Conservation (phyloP, 2,113 vertebrate genomes). For the Thermophis baileyi region DNA sequence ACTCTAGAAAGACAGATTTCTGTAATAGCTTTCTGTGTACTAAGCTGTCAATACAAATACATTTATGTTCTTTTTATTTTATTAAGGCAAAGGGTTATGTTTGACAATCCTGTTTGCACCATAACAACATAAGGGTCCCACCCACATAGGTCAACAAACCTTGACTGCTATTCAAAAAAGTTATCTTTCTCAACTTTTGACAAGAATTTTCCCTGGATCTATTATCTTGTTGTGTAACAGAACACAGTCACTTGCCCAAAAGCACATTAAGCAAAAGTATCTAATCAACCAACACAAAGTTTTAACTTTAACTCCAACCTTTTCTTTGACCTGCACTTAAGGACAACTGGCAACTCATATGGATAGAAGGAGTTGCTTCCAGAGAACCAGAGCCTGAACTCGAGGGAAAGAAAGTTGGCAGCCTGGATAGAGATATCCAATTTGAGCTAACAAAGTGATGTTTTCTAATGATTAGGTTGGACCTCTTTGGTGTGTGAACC, state of each 20-base stretch:
- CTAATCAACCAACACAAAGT: not conserved
- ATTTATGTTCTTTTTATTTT: not conserved
- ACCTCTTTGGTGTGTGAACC: not conserved
- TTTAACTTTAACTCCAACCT: not conserved
- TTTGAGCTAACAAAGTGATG: not conserved
- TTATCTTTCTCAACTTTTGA: not conserved
- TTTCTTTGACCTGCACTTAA: not conserved
- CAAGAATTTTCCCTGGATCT: not conserved
- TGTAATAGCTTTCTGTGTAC: not conserved
- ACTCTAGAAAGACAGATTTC: not conserved
- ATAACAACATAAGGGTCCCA: not conserved
- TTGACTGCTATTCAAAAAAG: conserved; percentile 25
- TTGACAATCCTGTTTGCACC: not conserved
- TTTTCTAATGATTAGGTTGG: not conserved
- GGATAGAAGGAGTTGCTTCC: not conserved
- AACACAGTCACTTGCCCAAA: not conserved
- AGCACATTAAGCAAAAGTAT: not conserved
- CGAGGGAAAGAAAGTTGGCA: not conserved
- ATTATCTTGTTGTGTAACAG: not conserved
- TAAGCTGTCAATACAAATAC: not conserved
- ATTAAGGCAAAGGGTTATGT: not conserved
- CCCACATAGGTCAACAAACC: not conserved
- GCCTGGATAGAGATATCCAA: not conserved
- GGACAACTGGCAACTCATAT: not conserved
- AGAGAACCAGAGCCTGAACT: not conserved